Evolutionary conservation across 2,113 vertebrate genomes (phyloP).

Genomic region (Paradoxurus hermaphroditus): DNA sequence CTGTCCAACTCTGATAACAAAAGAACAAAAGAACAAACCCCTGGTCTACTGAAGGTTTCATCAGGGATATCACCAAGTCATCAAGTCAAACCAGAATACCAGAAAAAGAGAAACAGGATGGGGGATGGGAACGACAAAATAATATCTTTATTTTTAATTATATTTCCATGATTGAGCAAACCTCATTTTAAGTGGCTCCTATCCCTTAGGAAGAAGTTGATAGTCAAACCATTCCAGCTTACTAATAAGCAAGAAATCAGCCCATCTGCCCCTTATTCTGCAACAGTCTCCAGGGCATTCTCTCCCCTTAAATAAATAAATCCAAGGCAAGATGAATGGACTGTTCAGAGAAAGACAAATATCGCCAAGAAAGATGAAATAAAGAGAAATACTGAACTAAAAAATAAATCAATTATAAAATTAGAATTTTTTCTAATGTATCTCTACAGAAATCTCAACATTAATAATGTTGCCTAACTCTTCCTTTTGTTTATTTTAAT

Average conservation of each 20-base stretch:
- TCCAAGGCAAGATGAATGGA: neutral
- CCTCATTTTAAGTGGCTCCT: slow-evolving; percentile 40
- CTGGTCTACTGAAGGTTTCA: slow-evolving; percentile 18
- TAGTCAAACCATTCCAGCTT: slow-evolving; percentile 46
- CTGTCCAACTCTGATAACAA: slow-evolving; percentile 77
- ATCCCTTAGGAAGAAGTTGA: slow-evolving; percentile 31
- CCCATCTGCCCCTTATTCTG: neutral
- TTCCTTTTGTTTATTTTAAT: neutral
- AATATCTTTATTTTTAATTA: slow-evolving; percentile 28
- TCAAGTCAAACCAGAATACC: neutral
- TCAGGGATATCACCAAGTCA: neutral
- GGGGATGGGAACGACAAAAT: neutral
- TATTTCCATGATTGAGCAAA: neutral
- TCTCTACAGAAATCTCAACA: neutral
- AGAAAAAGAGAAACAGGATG: neutral
- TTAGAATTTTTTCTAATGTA: neutral
- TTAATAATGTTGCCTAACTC: neutral
- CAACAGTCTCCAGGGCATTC: neutral
- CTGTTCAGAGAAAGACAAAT: neutral
- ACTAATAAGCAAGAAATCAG: slow-evolving; percentile 50
- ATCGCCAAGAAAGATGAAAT: neutral
- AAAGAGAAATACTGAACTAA: neutral
- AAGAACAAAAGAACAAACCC: slow-evolving; percentile 62
- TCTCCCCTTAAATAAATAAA: neutral
- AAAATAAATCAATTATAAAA: slow-evolving; percentile 9